phyloP scores from a whole-genome alignment of 2,797 vertebrate genomes.

The Adrianichthys oophorus region DNA sequence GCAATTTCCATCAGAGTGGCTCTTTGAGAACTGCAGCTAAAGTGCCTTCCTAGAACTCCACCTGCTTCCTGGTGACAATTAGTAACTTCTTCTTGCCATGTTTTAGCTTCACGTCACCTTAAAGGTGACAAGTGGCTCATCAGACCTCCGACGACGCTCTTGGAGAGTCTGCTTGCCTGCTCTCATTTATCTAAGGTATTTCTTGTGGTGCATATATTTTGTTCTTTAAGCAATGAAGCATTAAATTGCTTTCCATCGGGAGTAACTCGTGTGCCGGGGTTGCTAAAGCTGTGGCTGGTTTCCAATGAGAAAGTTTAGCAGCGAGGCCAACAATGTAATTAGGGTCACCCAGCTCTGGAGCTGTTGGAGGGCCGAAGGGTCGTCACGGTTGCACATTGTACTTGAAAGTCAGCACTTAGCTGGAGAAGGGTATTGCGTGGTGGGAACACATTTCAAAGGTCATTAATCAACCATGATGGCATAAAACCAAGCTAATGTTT shows the following conservation, averaged over 20 bases:
- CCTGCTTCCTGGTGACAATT: slow-evolving; percentile 70
- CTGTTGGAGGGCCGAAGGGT: slow-evolving; percentile 44
- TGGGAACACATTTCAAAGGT: slow-evolving; percentile 8
- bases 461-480: slow-evolving; percentile 17
- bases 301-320: slow-evolving; percentile 70
- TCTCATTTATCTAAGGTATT: slow-evolving; percentile 83
- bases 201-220: slow-evolving; percentile 81
- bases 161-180: slow-evolving; percentile 64
- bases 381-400: slow-evolving; percentile 23
- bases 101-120: slow-evolving; percentile 69
- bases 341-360: slow-evolving; percentile 58
- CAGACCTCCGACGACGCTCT: slow-evolving; percentile 71
- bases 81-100: slow-evolving; percentile 58
- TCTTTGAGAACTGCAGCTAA: slow-evolving; percentile 10
- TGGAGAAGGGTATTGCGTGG: slow-evolving; percentile 11
- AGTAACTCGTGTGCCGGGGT: slow-evolving; percentile 78
- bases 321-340: slow-evolving; percentile 71
- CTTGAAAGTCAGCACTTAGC: slow-evolving; percentile 64
- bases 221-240: slow-evolving; percentile 77
- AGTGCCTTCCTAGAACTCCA: slow-evolving; percentile 27
- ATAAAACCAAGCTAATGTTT: slow-evolving; percentile 3
- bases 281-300: slow-evolving; percentile 69
- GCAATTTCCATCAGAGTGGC: too few species aligned
- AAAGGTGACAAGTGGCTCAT: slow-evolving; percentile 71
- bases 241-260: slow-evolving; percentile 89